Evolutionary conservation across 2,888 invertebrate species (phyloP).

Genomic region (Heteropelma amictum): DNA sequence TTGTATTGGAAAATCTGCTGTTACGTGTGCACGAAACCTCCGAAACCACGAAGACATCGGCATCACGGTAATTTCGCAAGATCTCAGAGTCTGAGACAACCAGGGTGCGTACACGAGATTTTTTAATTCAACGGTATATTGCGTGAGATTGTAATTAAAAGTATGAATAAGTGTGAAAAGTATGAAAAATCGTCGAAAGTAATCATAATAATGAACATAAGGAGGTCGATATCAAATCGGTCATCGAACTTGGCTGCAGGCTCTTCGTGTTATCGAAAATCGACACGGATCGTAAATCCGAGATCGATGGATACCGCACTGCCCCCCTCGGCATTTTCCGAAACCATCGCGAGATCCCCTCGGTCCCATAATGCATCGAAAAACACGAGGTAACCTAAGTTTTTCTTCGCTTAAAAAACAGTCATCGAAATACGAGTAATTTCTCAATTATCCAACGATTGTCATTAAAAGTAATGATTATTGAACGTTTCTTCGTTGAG

Average conservation of each 20-base stretch:
- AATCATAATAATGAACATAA: conserved; percentile 47
- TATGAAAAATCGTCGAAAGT: conserved; percentile 57
- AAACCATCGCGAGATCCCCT: conserved; percentile 79
- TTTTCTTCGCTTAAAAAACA: too few species aligned
- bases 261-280: conserved; percentile 19
- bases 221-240: conserved; percentile 38
- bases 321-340: conserved; percentile 78
- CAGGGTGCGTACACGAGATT: conserved; percentile 63
- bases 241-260: conserved; percentile 12
- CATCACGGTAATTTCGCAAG: conserved; percentile 68
- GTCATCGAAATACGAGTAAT: too few species aligned
- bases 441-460: neutral
- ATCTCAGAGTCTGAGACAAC: conserved; percentile 73
- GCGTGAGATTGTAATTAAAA: too few species aligned
- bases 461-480: neutral
- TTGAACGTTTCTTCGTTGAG: neutral
- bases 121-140: too few species aligned
- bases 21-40: conserved; percentile 91
- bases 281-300: conserved; percentile 26
- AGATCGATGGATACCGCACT: conserved; percentile 73
- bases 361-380: conserved; percentile 87
- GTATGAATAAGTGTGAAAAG: too few species aligned
- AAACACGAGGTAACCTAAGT: conserved; percentile 70
- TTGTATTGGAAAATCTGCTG: conserved; percentile 96
- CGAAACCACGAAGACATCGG: conserved; percentile 80